Conservation (phyloP, 2,797 vertebrate genomes). For the Paedocypris micromegethes region DNA sequence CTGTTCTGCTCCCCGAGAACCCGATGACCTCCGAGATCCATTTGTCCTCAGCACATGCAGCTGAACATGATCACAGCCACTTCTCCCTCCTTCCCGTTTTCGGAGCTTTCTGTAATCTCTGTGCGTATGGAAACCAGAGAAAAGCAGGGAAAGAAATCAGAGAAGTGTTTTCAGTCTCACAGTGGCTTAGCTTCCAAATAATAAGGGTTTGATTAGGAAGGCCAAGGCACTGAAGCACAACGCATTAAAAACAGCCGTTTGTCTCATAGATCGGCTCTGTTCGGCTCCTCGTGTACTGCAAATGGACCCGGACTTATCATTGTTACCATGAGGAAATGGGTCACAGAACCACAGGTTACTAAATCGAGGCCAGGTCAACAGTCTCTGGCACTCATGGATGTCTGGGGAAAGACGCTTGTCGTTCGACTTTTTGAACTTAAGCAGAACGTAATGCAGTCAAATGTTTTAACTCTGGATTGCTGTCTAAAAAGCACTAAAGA, state of each 20-base stretch:
- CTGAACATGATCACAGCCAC: constrained; percentile 56
- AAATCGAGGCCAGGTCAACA: constrained; percentile 40
- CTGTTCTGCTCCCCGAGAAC: constrained; percentile 55
- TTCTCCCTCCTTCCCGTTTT: constrained; percentile 1
- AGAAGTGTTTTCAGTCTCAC: constrained; percentile 43
- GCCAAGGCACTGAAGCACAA: constrained; percentile 38
- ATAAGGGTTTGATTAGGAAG: constrained; percentile 43
- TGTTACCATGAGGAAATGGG: constrained; percentile 24
- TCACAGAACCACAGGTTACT: constrained; percentile 33
- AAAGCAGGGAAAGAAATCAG: constrained; percentile 33
- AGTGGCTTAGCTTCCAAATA: constrained; percentile 39
- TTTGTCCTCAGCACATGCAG: constrained; percentile 62
- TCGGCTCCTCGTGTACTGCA: constrained; percentile 3
- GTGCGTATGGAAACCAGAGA: constrained; percentile 43
- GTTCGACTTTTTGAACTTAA: no score
- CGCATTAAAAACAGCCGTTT: constrained; percentile 25
- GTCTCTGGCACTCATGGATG: constrained; percentile 17
- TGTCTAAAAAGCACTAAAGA: no score
- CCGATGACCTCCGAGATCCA: constrained; percentile 65
- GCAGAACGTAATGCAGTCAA: no score
- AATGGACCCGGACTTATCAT: constrained; percentile 30
- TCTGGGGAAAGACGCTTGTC: no score
- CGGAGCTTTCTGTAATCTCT: constrained; percentile 43
- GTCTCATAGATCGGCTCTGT: constrained; percentile 22
- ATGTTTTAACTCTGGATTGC: no score